These are phyloP conservation scores for Ptilonorhynchus violaceus DNA, from an alignment of 2,113 vertebrate species.

Conservation along the genomic window DNA sequence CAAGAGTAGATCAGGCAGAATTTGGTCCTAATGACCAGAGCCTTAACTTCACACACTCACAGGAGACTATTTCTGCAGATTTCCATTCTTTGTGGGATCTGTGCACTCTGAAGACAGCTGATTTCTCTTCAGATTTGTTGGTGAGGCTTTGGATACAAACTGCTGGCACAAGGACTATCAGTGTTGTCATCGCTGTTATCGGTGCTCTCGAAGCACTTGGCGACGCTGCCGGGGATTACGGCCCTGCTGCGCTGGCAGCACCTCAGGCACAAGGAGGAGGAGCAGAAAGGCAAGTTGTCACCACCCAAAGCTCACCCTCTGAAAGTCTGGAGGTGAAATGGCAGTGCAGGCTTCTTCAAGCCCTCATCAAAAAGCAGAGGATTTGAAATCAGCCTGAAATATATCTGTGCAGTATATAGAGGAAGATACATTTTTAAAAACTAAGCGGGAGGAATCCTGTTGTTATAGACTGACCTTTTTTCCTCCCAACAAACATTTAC, in stretches of 20 bases:
- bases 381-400: neutral
- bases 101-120: neutral
- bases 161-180: neutral
- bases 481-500: constrained; percentile 23
- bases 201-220: neutral
- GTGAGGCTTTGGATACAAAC: neutral
- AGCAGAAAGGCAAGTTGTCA: neutral
- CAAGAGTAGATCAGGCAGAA: neutral
- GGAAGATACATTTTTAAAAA: neutral
- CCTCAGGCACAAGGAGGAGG: neutral
- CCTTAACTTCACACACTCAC: neutral
- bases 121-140: neutral
- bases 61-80: neutral
- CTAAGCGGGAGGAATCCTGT: neutral
- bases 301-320: neutral
- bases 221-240: fast-evolving
- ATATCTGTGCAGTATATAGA: neutral
- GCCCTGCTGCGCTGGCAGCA: neutral
- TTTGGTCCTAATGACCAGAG: fast-evolving
- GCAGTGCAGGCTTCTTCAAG: neutral
- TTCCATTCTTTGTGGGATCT: neutral
- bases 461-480: neutral
- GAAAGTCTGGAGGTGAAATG: neutral
- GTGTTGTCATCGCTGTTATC: fast-evolving
- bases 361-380: neutral